These are phyloP conservation scores for Turnix velox DNA, from an alignment of 2,113 vertebrate genomes.

Conservation along the genomic window DNA sequence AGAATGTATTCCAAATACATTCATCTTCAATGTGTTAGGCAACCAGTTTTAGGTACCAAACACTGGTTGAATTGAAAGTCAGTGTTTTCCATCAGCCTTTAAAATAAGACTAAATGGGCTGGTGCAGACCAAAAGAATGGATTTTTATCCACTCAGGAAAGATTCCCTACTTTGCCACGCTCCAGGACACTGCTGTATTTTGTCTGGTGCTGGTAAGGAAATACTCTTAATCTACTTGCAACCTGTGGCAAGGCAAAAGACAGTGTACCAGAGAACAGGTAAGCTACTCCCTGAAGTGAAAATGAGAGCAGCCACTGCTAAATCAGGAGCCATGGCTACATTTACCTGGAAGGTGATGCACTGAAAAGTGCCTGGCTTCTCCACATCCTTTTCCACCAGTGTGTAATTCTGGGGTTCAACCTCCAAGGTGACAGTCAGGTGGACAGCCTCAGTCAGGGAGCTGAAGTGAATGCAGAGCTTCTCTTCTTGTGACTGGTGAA, in stretches of 20 bases:
- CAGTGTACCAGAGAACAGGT: background rate
- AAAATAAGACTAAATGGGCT: background rate
- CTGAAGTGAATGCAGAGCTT: slow-evolving; percentile 35
- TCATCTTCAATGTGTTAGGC: background rate
- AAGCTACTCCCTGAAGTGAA: background rate
- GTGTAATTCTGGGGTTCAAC: slow-evolving; percentile 1
- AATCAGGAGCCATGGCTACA: background rate
- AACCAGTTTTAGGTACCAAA: background rate
- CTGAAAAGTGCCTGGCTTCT: slow-evolving; percentile 15
- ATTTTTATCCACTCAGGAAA: background rate
- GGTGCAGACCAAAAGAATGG: background rate
- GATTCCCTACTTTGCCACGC: background rate
- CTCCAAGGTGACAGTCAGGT: slow-evolving; percentile 21
- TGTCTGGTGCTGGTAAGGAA: background rate
- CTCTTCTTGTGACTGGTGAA: slow-evolving; percentile 1
- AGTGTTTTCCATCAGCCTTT: background rate
- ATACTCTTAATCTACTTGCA: background rate
- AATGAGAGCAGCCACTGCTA: background rate
- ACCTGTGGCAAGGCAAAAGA: background rate
- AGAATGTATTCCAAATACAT: background rate
- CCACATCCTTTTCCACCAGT: slow-evolving; percentile 24
- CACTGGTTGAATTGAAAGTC: background rate
- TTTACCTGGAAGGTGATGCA: slow-evolving; percentile 39
- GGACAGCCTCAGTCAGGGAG: background rate
- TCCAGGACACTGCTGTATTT: background rate